Evolutionary conservation across 2,888 invertebrate species (phyloP).

Genomic region (Apodemia hepburni): DNA sequence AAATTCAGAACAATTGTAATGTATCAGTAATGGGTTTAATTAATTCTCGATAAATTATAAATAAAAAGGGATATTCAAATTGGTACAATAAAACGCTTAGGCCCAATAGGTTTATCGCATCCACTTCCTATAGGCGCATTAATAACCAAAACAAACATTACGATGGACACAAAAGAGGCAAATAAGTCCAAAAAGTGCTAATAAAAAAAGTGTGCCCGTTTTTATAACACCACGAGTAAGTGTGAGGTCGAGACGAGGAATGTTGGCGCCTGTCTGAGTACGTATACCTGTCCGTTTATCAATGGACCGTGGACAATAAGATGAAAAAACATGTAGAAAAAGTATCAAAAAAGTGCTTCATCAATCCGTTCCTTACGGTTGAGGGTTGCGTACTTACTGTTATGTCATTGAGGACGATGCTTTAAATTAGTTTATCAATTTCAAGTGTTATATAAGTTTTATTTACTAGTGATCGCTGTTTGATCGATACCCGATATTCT

Average conservation of each 20-base stretch:
- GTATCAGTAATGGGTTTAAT: slow-evolving; percentile 49
- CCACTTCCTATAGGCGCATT: slow-evolving; percentile 75
- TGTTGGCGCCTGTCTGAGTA: slow-evolving; percentile 81
- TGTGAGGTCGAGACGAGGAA: slow-evolving; percentile 79
- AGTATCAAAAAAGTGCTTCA: slow-evolving; percentile 75
- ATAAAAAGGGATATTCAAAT: slow-evolving; percentile 66
- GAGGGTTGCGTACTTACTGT: slow-evolving; percentile 55
- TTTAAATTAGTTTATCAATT: too few species aligned
- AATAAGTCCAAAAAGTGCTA: slow-evolving; percentile 75
- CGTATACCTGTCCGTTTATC: slow-evolving; percentile 80
- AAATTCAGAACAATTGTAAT: slow-evolving; percentile 20
- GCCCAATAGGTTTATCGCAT: slow-evolving; percentile 71
- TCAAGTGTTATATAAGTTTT: too few species aligned
- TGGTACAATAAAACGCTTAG: slow-evolving; percentile 78
- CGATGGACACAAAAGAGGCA: slow-evolving; percentile 70
- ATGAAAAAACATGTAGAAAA: slow-evolving; percentile 58
- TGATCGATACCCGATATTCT: too few species aligned
- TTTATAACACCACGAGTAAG: slow-evolving; percentile 74
- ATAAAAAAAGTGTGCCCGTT: slow-evolving; percentile 76
- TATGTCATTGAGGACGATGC: slow-evolving; percentile 19
- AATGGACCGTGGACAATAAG: slow-evolving; percentile 75
- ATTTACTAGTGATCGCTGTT: too few species aligned
- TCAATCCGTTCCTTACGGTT: slow-evolving; percentile 66
- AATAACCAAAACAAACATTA: slow-evolving; percentile 77
- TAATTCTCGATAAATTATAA: slow-evolving; percentile 22